phyloP scores from a whole-genome alignment of 1,140 invertebrate species.

The Cherax destructor region DNA sequence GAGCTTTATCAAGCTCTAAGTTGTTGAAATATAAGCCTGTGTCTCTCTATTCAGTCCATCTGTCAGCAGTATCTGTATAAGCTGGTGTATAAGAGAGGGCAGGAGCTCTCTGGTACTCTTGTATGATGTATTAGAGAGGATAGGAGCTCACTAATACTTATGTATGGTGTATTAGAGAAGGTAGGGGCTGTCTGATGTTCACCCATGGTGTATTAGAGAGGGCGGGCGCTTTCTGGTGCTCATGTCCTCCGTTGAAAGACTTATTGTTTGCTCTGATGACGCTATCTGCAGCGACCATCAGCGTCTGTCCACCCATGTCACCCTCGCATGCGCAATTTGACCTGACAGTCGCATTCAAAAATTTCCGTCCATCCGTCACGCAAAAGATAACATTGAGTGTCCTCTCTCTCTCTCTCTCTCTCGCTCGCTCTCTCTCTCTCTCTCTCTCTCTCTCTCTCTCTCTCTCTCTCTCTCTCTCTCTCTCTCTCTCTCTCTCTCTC shows the following conservation, averaged over 20 bases:
- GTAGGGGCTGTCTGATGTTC: no score
- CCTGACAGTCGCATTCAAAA: constrained; percentile 62
- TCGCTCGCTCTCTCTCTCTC: background rate
- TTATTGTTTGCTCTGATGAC: constrained; percentile 64
- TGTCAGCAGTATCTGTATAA: constrained; percentile 57
- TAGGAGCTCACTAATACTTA: constrained; percentile 30
- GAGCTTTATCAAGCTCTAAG: no score
- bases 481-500: background rate
- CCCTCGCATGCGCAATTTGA: constrained; percentile 60
- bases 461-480: background rate
- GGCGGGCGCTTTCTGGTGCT: constrained; percentile 12
- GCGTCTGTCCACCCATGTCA: constrained; percentile 52
- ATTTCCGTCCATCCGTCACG: constrained; percentile 57
- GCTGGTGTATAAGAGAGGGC: background rate
- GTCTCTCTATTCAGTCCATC: background rate
- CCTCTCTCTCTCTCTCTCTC: background rate
- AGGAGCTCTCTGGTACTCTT: no score
- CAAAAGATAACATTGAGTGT: constrained; percentile 57
- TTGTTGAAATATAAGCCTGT: no score
- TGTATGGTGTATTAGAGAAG: constrained; percentile 1
- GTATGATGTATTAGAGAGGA: background rate
- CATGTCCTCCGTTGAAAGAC: constrained; percentile 38
- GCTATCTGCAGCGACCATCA: constrained; percentile 47
- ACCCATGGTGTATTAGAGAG: constrained; percentile 41
- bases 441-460: background rate